Evolutionary conservation across 37 sponge, comb jelly and placozoan species (phyloP), one percentile per base, ranked within the genome.

Genomic region (Trichoplax adhaerens): DNA sequence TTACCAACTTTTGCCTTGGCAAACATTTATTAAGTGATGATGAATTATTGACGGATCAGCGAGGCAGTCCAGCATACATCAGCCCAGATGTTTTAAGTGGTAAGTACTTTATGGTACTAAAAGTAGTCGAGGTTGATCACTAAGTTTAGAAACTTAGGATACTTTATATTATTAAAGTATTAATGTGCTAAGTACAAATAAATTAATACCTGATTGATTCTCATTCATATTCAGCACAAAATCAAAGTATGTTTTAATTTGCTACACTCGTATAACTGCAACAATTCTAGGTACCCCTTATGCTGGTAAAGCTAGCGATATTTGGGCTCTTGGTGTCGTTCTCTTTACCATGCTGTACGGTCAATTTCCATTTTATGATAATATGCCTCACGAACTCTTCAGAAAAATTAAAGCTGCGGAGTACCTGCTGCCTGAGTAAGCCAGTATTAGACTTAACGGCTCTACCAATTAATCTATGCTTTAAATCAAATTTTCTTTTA

Each of bases 41-140:
- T 65, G 86, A 85, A 46, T 54, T 68, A 52, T 72, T 89, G 65
- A 76, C 65, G 0, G 90, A 89, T 71, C 86, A 85, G 74, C 62
- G 90, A 53, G 90, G 90, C 6, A 89, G 90, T 68, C 74, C 83
- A 50, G 90, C 90, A 49, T 89, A 89, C 55, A 75, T 89, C 68
- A 89, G 90, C 73, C 90, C 90, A 55, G 90, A 89, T 65, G 81
- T 89, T 1, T 65, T 89, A 5, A 85, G 90, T 76, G 90, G 90
- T 89, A 76, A 80, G 85, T 72, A 2, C 48, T 51, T 6, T 5
- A 5, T 56, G 10, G 6, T 56, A 29, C 29, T 29, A 29, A 29
- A 29, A 29, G 29, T 29, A 29, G 29, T 29, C 29, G 29, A 29
- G 29, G 29, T 29, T 29, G 29, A 29, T 29, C 29, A 29, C 29